These are phyloP conservation scores for Calephelis nemesis DNA, from an alignment of 1,140 invertebrate species.

Conservation along the genomic window DNA sequence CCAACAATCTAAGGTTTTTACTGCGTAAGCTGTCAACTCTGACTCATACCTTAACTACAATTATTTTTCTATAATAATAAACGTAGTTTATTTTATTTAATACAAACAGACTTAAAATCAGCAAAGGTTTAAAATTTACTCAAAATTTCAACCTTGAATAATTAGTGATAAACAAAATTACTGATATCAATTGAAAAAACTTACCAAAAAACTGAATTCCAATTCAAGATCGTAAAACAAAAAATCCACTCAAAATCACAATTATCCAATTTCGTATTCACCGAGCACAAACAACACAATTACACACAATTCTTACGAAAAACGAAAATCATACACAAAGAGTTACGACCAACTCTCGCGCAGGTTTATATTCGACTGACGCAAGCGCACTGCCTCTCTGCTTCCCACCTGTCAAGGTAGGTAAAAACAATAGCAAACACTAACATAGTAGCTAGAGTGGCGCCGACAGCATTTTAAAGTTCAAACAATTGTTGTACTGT, in stretches of 20 bases:
- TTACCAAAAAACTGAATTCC: conserved; percentile 11
- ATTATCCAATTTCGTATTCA: neutral
- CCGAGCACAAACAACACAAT: conserved; percentile 3
- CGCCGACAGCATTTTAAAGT: conserved; percentile 16
- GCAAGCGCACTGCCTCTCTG: conserved; percentile 6
- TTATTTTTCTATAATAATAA: too few species aligned
- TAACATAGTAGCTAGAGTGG: conserved; percentile 15
- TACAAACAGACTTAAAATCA: too few species aligned
- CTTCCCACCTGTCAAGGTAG: conserved; percentile 12
- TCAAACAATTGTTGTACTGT: conserved; percentile 14
- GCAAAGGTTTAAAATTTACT: too few species aligned
- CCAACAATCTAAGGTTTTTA: too few species aligned
- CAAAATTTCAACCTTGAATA: too few species aligned
- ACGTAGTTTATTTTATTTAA: too few species aligned
- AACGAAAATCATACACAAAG: conserved; percentile 7
- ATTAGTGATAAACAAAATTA: too few species aligned
- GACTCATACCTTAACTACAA: too few species aligned
- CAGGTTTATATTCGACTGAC: conserved; percentile 8
- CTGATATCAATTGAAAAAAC: neutral
- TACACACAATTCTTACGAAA: conserved; percentile 7
- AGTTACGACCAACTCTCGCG: conserved; percentile 4
- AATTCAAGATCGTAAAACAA: conserved; percentile 1
- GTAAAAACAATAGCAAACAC: conserved; percentile 18
- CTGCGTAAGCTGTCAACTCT: too few species aligned
- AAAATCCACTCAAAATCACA: conserved; percentile 3